Percentiles rank a stretch among this genome's conserved stretches.
phyloP scores from a whole-genome alignment of 2,113 vertebrate species.

The Hippocampus zosterae region DNA sequence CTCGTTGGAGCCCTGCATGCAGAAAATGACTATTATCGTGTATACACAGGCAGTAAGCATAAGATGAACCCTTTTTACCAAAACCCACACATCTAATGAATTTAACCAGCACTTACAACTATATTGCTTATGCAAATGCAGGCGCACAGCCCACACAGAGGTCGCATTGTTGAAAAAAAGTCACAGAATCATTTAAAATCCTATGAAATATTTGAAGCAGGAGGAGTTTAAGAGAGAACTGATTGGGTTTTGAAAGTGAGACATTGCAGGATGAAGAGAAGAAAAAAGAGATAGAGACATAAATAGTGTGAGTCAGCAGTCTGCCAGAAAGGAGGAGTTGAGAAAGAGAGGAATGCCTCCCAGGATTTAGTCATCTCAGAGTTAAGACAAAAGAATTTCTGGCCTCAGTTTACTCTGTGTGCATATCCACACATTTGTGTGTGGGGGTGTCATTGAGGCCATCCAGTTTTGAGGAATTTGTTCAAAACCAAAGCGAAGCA shows the following conservation, averaged over 20 bases:
- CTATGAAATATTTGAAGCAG: slow-evolving; percentile 26
- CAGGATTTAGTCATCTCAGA: slow-evolving; percentile 40
- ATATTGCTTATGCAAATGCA: slow-evolving; percentile 14
- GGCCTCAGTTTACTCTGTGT: slow-evolving; percentile 17
- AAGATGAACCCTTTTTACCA: neutral
- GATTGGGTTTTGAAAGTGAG: slow-evolving; percentile 17
- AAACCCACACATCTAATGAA: slow-evolving; percentile 20
- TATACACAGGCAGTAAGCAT: slow-evolving; percentile 5
- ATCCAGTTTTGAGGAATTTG: slow-evolving; percentile 21
- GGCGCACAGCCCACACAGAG: slow-evolving; percentile 20
- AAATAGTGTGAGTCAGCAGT: slow-evolving; percentile 49
- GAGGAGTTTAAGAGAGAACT: slow-evolving; percentile 16
- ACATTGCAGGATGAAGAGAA: neutral
- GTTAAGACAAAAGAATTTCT: slow-evolving; percentile 38
- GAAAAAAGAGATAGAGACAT: neutral
- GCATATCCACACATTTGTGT: slow-evolving; percentile 6
- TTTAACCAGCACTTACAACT: slow-evolving; percentile 2
- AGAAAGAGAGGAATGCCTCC: slow-evolving; percentile 36
- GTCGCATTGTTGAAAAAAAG: slow-evolving; percentile 23
- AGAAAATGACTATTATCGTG: slow-evolving; percentile 9
- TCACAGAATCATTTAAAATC: slow-evolving; percentile 43
- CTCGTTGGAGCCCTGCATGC: slow-evolving; percentile 5
- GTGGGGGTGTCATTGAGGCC: slow-evolving; percentile 11
- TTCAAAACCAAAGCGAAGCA: slow-evolving; percentile 18
- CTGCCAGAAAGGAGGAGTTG: slow-evolving; percentile 31